Base-by-base conservation (phyloP, 2,888 invertebrate species). In the Callyntrura sp. region DNA sequence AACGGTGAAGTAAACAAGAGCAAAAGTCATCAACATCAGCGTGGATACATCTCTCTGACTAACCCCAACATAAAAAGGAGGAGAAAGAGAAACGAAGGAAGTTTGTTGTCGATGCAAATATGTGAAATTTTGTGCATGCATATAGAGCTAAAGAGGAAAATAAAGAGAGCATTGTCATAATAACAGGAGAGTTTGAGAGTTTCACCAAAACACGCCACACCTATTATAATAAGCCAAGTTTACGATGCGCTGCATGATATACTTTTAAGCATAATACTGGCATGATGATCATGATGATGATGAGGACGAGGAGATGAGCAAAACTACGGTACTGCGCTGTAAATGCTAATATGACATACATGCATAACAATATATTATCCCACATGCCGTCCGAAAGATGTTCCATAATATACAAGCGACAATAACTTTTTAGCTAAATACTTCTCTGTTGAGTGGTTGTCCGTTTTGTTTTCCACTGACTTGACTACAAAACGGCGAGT, bases 1-100 rank as follows among this genome's bases (percentile, higher is more conserved):
- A 73, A 76, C 62, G 83, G 45, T 73, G 62, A 88, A 76, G 88
- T 83, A 88, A 88, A 88, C 79, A 87, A 88, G 76, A 73, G 83
- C 88, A 88, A 88, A 88, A 82, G 62, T 87, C 70, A 51, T 70
- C 79, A 68, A 82, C 8, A n/a, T 45, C 62, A 55, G 28, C 8
- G 14, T 25, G 35, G 3, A 35, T 35, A 6, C 35, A 35, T 35
- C 3, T 35, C 2, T 35, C 48, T 48, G 73, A 20, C 73, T 76
- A 76, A 79, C 57, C 79, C 17, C 57, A 60, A 57, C 23, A 48
- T 11, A 35, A 57, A 25, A 20, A 45, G 20, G 17, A 25, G 62
- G 23, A 12, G 62, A 11, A 45, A 43, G 70, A 12, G 11, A 81
- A 17, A 17, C 43, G 25, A 48, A 14, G 48, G 48, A 23, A 28